A percentile compares a stretch with the other conserved stretches of the same genome.
These are phyloP conservation scores for Drosophila pectinifera DNA, from an alignment of 1,140 invertebrate species.

Conservation along the genomic window DNA sequence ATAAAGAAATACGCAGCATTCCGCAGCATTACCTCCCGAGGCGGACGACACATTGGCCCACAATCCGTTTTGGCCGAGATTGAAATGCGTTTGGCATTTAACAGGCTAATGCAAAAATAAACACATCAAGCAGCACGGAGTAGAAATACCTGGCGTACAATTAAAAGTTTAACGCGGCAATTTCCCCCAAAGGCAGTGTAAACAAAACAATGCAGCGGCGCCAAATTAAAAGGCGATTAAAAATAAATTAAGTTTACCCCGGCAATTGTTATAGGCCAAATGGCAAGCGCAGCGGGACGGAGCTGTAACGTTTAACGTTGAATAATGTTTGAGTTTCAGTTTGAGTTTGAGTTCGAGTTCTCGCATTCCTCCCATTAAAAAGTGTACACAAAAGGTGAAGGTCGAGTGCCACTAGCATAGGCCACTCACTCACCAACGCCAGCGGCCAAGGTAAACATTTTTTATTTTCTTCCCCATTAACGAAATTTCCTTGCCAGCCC, in stretches of 20 bases:
- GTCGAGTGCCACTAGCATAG: conserved; percentile 43
- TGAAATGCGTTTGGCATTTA: conserved; percentile 77
- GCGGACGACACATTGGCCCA: conserved; percentile 71
- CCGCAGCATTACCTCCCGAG: conserved; percentile 18
- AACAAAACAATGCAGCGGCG: conserved; percentile 62
- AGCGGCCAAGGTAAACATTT: conserved; percentile 32
- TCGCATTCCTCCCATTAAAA: conserved; percentile 41
- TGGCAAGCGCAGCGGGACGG: conserved; percentile 54
- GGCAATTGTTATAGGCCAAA: conserved; percentile 73
- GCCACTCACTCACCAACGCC: background rate
- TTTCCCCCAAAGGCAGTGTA: conserved; percentile 49
- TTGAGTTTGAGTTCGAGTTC: no score
- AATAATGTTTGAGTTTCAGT: conserved; percentile 46
- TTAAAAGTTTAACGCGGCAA: conserved; percentile 76
- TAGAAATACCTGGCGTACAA: conserved; percentile 64
- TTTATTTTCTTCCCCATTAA: conserved; percentile 46
- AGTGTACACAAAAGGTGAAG: conserved; percentile 73
- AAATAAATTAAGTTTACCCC: conserved; percentile 80
- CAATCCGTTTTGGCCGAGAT: conserved; percentile 54
- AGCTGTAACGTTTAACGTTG: conserved; percentile 53
- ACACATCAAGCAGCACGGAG: conserved; percentile 61
- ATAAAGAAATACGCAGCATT: conserved; percentile 33
- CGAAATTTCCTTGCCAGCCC: conserved; percentile 62
- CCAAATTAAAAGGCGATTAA: conserved; percentile 80
- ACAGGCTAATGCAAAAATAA: conserved; percentile 67